A percentile compares a stretch with the other conserved stretches of the same genome.
Conservation (phyloP, 2,888 invertebrate species). For the Cheilosia impressa region DNA sequence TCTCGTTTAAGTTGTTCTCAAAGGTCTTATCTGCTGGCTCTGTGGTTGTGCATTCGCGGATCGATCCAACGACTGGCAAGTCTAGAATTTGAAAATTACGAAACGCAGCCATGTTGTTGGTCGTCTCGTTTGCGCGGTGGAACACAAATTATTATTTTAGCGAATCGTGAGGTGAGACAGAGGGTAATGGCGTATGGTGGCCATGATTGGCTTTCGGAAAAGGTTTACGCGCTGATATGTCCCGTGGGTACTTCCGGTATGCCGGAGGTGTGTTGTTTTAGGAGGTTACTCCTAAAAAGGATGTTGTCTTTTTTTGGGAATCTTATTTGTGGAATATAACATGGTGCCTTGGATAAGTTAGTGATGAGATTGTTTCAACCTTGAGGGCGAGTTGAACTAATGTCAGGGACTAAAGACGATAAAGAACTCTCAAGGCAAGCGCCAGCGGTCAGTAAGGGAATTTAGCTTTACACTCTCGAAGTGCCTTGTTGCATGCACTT, state of each 20-base stretch:
- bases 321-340: too few species aligned
- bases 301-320: background rate
- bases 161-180: conserved; percentile 19
- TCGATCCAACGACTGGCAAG: conserved; percentile 16
- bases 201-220: conserved; percentile 24
- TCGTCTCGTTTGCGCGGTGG: background rate
- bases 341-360: too few species aligned
- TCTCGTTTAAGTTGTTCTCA: conserved; percentile 69
- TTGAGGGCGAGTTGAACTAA: too few species aligned
- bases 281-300: background rate
- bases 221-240: conserved; percentile 1
- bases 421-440: too few species aligned
- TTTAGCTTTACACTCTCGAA: too few species aligned
- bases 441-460: too few species aligned
- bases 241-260: conserved; percentile 21
- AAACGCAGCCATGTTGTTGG: conserved; percentile 39
- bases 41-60: conserved; percentile 14
- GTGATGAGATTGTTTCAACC: too few species aligned
- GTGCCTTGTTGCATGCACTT: too few species aligned
- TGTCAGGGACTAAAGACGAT: too few species aligned
- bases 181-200: conserved; percentile 4
- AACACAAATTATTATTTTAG: conserved; percentile 39
- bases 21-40: conserved; percentile 27
- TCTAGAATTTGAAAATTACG: conserved; percentile 49
- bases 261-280: conserved; percentile 8